These are phyloP conservation scores for Samia ricini DNA, from an alignment of 1,140 invertebrate species.

Conservation along the genomic window DNA sequence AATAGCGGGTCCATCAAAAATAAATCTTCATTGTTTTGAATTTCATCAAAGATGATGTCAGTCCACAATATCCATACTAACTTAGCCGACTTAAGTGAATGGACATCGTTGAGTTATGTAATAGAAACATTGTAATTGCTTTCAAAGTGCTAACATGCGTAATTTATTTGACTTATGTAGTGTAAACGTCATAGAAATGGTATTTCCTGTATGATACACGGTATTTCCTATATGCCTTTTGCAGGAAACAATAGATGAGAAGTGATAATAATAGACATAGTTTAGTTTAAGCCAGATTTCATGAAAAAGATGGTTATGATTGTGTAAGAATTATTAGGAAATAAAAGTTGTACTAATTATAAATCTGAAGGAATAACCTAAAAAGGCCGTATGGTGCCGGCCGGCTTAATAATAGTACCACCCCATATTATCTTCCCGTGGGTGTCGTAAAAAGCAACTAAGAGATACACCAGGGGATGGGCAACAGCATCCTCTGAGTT, in stretches of 20 bases:
- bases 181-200: slow-evolving; percentile 10
- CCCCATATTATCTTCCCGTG: too few relatives aligned
- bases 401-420: too few relatives aligned
- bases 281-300: too few relatives aligned
- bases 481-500: too few relatives aligned
- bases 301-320: too few relatives aligned
- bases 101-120: slow-evolving; percentile 71
- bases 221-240: background rate
- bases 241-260: background rate
- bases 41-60: background rate
- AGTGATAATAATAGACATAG: too few relatives aligned
- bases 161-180: slow-evolving; percentile 64
- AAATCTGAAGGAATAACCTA: too few relatives aligned
- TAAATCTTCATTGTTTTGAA: background rate
- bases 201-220: slow-evolving; percentile 9
- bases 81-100: slow-evolving; percentile 36
- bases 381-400: too few relatives aligned
- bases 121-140: slow-evolving; percentile 74
- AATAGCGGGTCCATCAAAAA: background rate
- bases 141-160: slow-evolving; percentile 71
- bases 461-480: too few relatives aligned
- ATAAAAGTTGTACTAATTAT: too few relatives aligned
- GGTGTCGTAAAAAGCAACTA: too few relatives aligned
- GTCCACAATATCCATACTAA: slow-evolving; percentile 30
- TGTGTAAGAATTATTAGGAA: too few relatives aligned